Conservation (phyloP, 1,140 invertebrate genomes). For the Stegodyphus dumicola region DNA sequence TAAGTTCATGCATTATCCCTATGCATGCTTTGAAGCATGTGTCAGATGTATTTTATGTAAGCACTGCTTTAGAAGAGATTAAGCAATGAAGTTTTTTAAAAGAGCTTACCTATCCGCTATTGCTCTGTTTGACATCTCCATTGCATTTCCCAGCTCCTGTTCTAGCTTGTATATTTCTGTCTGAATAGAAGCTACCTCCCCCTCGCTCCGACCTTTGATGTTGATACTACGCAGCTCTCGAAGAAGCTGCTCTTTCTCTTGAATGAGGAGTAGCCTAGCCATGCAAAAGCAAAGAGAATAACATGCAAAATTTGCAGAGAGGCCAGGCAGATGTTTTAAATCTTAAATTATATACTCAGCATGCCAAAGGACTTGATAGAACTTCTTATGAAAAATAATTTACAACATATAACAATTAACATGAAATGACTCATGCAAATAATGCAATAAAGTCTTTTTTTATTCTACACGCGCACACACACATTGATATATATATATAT, state of each 20-base stretch:
- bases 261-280: conserved; percentile 83
- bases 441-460: neutral
- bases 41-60: neutral
- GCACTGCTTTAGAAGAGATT: neutral
- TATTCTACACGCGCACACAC: no score
- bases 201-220: conserved; percentile 81
- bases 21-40: neutral
- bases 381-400: neutral
- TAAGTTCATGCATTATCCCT: neutral
- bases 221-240: conserved; percentile 90
- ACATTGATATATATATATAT: no score
- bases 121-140: conserved; percentile 91
- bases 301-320: conserved; percentile 56
- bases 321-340: neutral
- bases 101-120: conserved; percentile 80
- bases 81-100: neutral
- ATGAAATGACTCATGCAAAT: neutral
- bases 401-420: neutral
- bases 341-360: neutral
- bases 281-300: conserved; percentile 56
- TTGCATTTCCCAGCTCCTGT: conserved; percentile 88
- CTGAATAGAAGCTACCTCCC: conserved; percentile 87
- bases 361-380: neutral
- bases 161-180: conserved; percentile 87
- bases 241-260: conserved; percentile 93